A percentile compares a stretch with the other conserved stretches of the same genome.
Evolutionary conservation across 2,888 invertebrate species (phyloP).

Genomic region (Eilema griseolum): DNA sequence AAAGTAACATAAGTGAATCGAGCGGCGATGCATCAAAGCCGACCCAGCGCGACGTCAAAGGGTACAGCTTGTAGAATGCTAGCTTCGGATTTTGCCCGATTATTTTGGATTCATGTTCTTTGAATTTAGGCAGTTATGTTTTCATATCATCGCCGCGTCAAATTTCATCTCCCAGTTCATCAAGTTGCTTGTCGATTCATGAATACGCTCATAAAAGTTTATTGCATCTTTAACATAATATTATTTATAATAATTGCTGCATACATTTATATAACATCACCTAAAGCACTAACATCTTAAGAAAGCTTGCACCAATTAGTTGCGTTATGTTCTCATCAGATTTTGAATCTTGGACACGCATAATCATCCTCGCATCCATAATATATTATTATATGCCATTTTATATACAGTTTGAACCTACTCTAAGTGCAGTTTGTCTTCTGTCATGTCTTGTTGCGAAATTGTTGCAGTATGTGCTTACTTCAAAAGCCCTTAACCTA

Average conservation of each 20-base stretch:
- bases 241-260: conserved; percentile 36
- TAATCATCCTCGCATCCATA: conserved; percentile 24
- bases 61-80: conserved; percentile 84
- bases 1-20: conserved; percentile 85
- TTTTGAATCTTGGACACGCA: conserved; percentile 34
- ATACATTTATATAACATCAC: conserved; percentile 38
- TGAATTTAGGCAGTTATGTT: conserved; percentile 64
- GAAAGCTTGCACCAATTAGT: conserved; percentile 46
- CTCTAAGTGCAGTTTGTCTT: conserved; percentile 30
- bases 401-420: conserved; percentile 24
- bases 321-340: conserved; percentile 17
- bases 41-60: conserved; percentile 81
- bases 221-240: conserved; percentile 37
- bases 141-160: conserved; percentile 44
- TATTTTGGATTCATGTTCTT: conserved; percentile 76
- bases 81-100: conserved; percentile 78
- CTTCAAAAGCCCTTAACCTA: background rate
- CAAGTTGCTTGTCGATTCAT: conserved; percentile 52
- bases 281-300: conserved; percentile 37
- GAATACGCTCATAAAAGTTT: conserved; percentile 35
- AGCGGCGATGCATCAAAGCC: conserved; percentile 83
- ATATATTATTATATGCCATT: conserved; percentile 29
- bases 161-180: conserved; percentile 38
- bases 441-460: conserved; percentile 21
- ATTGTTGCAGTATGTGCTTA: conserved; percentile 30